Conservation (phyloP, 2,888 invertebrate genomes). For the Thera obeliscata region DNA sequence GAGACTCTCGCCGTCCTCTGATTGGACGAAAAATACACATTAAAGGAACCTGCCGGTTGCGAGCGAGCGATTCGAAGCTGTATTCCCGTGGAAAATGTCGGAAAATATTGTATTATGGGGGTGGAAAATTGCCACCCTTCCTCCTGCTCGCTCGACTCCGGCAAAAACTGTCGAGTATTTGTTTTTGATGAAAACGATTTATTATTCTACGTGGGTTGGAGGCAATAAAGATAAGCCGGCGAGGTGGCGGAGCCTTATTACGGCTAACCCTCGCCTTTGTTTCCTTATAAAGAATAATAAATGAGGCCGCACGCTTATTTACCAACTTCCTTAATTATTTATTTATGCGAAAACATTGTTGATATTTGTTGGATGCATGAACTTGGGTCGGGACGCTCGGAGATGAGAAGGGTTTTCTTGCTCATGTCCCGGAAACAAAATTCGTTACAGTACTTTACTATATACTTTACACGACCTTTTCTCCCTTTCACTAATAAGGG, state of each 20-base stretch:
- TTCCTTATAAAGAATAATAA: constrained; percentile 85
- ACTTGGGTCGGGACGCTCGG: constrained; percentile 49
- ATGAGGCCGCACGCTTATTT: constrained; percentile 83
- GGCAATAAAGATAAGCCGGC: constrained; percentile 85
- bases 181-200: constrained; percentile 86
- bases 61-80: constrained; percentile 84
- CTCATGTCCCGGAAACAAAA: constrained; percentile 37
- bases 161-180: constrained; percentile 85
- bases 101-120: constrained; percentile 85
- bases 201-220: constrained; percentile 85
- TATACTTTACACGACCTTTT: constrained; percentile 29
- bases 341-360: constrained; percentile 80
- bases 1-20: constrained; percentile 84
- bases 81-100: constrained; percentile 85
- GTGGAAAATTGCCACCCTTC: constrained; percentile 84
- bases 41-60: constrained; percentile 83
- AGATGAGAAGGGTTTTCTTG: constrained; percentile 44
- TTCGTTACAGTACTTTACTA: constrained; percentile 10
- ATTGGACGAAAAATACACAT: constrained; percentile 86
- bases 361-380: constrained; percentile 73
- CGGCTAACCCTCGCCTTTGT: constrained; percentile 85
- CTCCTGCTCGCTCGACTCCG: constrained; percentile 82
- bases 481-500: constrained; percentile 27
- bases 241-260: constrained; percentile 85
- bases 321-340: constrained; percentile 83